Conservation (phyloP, 2,797 vertebrate species). For the Rhincodon typus region DNA sequence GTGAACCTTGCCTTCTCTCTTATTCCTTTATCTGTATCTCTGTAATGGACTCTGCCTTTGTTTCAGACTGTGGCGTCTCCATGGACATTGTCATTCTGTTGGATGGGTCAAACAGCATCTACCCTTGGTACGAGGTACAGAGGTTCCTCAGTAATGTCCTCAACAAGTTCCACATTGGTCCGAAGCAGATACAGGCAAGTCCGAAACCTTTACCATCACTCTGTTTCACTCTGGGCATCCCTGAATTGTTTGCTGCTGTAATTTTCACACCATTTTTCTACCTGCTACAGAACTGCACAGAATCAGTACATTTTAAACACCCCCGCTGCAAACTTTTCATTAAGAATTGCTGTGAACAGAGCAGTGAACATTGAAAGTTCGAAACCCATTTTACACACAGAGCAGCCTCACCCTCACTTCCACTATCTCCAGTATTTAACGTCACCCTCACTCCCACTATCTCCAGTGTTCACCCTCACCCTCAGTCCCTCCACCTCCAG, state of each 20-base stretch:
- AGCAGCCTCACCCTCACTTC: not conserved
- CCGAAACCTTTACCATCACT: not conserved
- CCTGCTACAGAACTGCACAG: not conserved
- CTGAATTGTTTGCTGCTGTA: not conserved
- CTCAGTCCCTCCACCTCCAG: too few relatives aligned
- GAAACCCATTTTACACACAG: not conserved
- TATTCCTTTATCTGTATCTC: not conserved
- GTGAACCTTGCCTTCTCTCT: too few relatives aligned
- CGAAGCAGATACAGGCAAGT: conserved; percentile 88
- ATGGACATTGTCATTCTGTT: conserved; percentile 92
- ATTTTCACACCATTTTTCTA: not conserved
- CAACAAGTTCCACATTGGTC: conserved; percentile 86
- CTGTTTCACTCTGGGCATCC: not conserved
- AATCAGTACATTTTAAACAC: not conserved
- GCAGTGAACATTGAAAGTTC: not conserved
- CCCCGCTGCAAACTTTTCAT: not conserved
- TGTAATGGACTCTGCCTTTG: not conserved
- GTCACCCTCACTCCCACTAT: too few relatives aligned
- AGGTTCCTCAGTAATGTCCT: conserved; percentile 90
- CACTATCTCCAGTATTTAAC: too few relatives aligned
- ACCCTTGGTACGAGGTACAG: conserved; percentile 93
- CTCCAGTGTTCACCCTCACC: too few relatives aligned
- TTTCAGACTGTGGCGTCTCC: conserved; percentile 80
- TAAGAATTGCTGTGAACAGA: not conserved
- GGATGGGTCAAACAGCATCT: conserved; percentile 95